Evolutionary conservation across 2,888 invertebrate species (phyloP).

Genomic region (Mantis religiosa): DNA sequence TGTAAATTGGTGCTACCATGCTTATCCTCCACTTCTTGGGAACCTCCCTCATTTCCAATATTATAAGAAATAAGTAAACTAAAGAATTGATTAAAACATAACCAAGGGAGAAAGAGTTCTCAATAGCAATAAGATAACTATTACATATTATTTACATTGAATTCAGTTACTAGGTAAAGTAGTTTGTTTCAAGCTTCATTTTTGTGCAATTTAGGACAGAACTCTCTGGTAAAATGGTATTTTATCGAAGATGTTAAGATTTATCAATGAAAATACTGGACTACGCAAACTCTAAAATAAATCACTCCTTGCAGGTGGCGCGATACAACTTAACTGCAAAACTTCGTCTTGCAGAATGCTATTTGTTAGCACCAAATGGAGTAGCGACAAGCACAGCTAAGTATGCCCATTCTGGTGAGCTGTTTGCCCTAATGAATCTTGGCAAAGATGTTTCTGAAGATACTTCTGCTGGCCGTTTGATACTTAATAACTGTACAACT

Average conservation of each 20-base stretch:
- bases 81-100: too few species aligned
- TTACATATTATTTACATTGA: too few species aligned
- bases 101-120: too few species aligned
- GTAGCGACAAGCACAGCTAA: constrained; percentile 68
- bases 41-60: too few species aligned
- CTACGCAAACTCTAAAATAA: not conserved
- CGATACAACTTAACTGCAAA: constrained; percentile 64
- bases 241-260: not conserved
- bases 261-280: not conserved
- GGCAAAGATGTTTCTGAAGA: constrained; percentile 76
- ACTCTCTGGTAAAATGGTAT: not conserved
- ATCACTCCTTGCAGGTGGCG: constrained; percentile 45
- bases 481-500: constrained; percentile 70
- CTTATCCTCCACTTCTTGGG: too few species aligned
- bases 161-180: too few species aligned
- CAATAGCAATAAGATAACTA: too few species aligned
- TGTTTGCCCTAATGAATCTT: constrained; percentile 68
- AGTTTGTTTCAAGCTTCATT: too few species aligned
- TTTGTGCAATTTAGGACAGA: too few species aligned
- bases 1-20: too few species aligned
- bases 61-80: too few species aligned
- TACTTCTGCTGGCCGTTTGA: constrained; percentile 72
- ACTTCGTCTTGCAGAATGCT: constrained; percentile 60
- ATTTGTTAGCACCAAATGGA: constrained; percentile 63
- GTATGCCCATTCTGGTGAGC: constrained; percentile 69